These are phyloP conservation scores for Rosalia funebris DNA, from an alignment of 2,888 invertebrate species.

Conservation along the genomic window DNA sequence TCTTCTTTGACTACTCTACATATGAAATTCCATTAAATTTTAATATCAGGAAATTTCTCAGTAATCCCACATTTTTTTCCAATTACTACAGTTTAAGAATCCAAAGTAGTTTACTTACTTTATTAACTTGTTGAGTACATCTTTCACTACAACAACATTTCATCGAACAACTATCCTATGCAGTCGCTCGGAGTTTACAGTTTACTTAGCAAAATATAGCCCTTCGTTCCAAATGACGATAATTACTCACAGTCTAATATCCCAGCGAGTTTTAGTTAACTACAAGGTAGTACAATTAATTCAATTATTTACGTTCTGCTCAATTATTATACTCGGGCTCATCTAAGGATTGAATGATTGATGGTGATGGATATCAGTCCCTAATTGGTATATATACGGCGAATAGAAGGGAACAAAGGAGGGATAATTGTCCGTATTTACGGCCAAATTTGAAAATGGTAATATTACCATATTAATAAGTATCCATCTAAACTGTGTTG, in stretches of 20 bases:
- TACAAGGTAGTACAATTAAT: constrained; percentile 12
- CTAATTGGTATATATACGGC: constrained; percentile 20
- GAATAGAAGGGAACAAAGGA: constrained; percentile 14
- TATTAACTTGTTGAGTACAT: too few species aligned
- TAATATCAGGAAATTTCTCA: too few species aligned
- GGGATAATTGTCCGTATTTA: constrained; percentile 13
- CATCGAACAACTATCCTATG: too few species aligned
- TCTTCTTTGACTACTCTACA: too few species aligned
- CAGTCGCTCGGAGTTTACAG: too few species aligned
- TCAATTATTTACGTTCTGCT: constrained; percentile 15
- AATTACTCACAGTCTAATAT: background rate
- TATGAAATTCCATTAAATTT: too few species aligned
- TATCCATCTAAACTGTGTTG: too few species aligned
- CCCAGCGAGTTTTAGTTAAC: background rate
- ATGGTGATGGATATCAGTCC: constrained; percentile 21
- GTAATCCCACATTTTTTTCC: too few species aligned
- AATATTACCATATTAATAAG: too few species aligned
- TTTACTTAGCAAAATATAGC: background rate
- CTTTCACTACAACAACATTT: too few species aligned
- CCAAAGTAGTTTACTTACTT: too few species aligned
- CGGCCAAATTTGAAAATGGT: constrained; percentile 1
- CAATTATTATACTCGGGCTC: constrained; percentile 8
- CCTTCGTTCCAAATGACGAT: background rate
- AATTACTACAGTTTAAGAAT: too few species aligned
- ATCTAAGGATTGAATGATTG: constrained; percentile 24